Percentiles rank a stretch among this genome's conserved stretches.
Conservation (phyloP, 2,797 vertebrate species). For the Dicrostonyx torquatus region DNA sequence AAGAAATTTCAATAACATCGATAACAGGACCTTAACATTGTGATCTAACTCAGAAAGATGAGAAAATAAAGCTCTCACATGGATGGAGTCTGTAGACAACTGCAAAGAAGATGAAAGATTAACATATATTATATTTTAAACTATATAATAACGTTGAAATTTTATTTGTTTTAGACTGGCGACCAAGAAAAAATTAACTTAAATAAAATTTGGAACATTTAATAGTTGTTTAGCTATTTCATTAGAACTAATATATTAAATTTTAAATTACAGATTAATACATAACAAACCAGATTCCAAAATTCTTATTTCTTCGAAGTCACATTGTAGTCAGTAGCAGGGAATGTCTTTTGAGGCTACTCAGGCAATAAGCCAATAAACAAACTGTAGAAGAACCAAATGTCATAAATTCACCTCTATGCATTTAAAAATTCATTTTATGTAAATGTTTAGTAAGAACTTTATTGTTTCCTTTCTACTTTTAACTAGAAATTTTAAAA, state of each 20-base stretch:
- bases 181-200: constrained; percentile 37
- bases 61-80: not conserved
- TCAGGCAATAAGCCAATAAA: not conserved
- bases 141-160: not conserved
- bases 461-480: not conserved
- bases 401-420: not conserved
- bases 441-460: not conserved
- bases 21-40: not conserved
- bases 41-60: not conserved
- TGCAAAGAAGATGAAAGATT: not conserved
- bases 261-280: not conserved
- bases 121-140: not conserved
- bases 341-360: not conserved
- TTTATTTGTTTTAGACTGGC: not conserved
- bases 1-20: not conserved
- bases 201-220: constrained; percentile 30
- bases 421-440: not conserved
- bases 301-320: not conserved
- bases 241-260: not conserved
- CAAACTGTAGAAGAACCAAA: not conserved
- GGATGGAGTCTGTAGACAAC: not conserved
- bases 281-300: not conserved
- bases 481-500: constrained; percentile 28
- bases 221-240: not conserved
- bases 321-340: not conserved